Evolutionary conservation across 2,888 invertebrate genomes (phyloP).

Genomic region (Drosophila silvestris): DNA sequence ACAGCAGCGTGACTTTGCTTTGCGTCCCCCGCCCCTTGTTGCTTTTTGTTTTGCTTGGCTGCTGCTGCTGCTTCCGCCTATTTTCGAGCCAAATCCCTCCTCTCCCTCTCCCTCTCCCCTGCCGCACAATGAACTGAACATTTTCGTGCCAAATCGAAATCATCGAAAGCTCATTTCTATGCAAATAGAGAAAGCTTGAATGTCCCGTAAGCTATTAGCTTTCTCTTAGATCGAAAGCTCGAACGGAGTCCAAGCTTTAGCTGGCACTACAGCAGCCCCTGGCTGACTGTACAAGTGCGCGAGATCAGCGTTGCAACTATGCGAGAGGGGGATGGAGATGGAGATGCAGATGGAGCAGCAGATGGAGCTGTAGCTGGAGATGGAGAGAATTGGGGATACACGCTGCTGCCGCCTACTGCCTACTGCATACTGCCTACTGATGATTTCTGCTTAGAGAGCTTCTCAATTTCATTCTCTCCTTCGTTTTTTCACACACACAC

Average conservation of each 20-base stretch:
- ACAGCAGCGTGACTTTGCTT: slow-evolving; percentile 32
- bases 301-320: slow-evolving; percentile 37
- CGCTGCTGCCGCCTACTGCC: slow-evolving; percentile 13
- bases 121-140: slow-evolving; percentile 1
- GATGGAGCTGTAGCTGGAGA: slow-evolving; percentile 7
- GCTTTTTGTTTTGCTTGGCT: slow-evolving; percentile 27
- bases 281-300: slow-evolving; percentile 57
- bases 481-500: slow-evolving; percentile 9
- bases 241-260: not conserved
- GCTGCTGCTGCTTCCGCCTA: slow-evolving; percentile 23
- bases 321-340: slow-evolving; percentile 19
- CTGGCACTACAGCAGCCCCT: not conserved
- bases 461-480: slow-evolving; percentile 4
- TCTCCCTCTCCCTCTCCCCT: not conserved
- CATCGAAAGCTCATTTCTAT: not conserved
- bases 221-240: not conserved
- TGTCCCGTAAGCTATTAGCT: not conserved
- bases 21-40: slow-evolving; percentile 9
- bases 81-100: not conserved
- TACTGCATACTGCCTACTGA: slow-evolving; percentile 12
- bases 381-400: slow-evolving; percentile 2
- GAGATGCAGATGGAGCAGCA: not conserved
- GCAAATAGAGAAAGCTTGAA: not conserved
- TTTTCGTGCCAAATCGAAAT: not conserved
- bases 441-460: slow-evolving; percentile 28